Conservation (phyloP, 1,140 invertebrate genomes). For the Achatina immaculata region DNA sequence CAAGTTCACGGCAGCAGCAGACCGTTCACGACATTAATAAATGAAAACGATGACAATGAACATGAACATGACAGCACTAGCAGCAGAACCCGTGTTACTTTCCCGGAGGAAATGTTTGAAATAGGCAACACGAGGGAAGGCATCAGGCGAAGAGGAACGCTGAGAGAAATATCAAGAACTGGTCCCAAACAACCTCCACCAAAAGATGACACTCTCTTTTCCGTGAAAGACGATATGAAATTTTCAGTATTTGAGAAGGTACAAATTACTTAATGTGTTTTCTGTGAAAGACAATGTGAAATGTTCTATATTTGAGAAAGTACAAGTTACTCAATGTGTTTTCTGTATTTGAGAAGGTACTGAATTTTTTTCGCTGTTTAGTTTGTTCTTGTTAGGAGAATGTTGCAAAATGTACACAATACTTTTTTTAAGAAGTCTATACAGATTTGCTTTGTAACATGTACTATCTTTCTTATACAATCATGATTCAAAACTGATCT, state of each 20-base stretch:
- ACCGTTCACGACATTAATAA: neutral
- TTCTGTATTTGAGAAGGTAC: too few relatives aligned
- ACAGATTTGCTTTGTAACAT: too few relatives aligned
- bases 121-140: neutral
- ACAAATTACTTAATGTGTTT: neutral
- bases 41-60: neutral
- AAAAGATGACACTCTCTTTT: slow-evolving; percentile 34
- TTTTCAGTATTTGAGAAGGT: slow-evolving; percentile 38
- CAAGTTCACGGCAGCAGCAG: neutral
- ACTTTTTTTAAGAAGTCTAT: too few relatives aligned
- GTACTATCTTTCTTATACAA: too few relatives aligned
- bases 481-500: too few relatives aligned
- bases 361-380: too few relatives aligned
- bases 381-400: too few relatives aligned
- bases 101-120: slow-evolving; percentile 11
- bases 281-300: too few relatives aligned
- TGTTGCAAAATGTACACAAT: too few relatives aligned
- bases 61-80: neutral
- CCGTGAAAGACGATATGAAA: slow-evolving; percentile 35
- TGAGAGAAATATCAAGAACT: neutral
- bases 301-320: too few relatives aligned
- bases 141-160: neutral
- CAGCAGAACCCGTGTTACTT: neutral
- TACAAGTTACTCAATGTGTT: too few relatives aligned
- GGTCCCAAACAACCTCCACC: slow-evolving; percentile 5